phyloP scores from a whole-genome alignment of 2,888 invertebrate genomes.

The Amphipoea lucens region DNA sequence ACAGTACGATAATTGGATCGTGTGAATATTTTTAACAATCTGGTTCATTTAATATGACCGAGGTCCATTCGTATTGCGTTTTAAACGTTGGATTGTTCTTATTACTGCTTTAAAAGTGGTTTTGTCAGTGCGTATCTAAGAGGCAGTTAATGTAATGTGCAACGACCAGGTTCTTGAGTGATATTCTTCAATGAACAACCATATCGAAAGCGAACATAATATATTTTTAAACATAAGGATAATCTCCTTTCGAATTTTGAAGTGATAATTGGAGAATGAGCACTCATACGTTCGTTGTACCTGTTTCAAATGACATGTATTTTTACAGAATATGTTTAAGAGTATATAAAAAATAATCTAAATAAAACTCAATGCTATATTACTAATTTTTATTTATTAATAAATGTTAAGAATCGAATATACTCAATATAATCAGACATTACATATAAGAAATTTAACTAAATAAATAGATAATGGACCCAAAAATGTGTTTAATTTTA shows the following conservation, averaged over 20 bases:
- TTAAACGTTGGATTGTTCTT: background rate
- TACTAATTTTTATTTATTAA: background rate
- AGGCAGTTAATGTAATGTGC: constrained; percentile 5
- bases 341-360: background rate
- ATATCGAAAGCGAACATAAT: background rate
- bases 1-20: background rate
- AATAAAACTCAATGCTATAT: background rate
- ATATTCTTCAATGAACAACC: background rate
- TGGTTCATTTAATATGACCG: background rate
- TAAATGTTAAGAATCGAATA: background rate
- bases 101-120: background rate
- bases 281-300: background rate
- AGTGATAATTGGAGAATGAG: background rate
- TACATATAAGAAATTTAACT: background rate
- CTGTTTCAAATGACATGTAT: constrained; percentile 33
- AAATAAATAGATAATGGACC: constrained; percentile 29
- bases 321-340: constrained; percentile 9
- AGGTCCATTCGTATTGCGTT: background rate
- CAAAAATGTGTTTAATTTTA: constrained; percentile 28
- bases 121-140: constrained; percentile 18
- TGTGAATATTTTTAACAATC: background rate
- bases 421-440: background rate
- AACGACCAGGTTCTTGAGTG: background rate
- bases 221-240: background rate
- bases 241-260: background rate